Base-by-base conservation (phyloP, 92 coral and sea anemone species). In the Epizoanthus ramosus region DNA sequence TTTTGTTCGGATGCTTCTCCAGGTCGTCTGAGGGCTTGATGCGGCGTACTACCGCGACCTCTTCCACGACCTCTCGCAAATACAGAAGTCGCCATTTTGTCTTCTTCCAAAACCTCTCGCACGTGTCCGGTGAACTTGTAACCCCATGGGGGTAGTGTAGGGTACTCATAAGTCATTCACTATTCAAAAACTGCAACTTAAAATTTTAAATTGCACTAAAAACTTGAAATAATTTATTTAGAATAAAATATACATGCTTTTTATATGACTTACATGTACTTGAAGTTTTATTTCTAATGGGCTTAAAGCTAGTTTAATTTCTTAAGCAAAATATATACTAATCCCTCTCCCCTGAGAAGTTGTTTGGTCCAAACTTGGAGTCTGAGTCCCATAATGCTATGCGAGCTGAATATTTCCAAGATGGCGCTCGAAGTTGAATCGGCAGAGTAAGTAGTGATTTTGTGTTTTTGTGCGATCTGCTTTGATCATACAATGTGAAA, bases 381-480 rank as follows among this genome's bases (percentile, higher is more conserved):
- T 80, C 37, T 67, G 9, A 19, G 15, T 16, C 75, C 65, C 75
- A 67, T 61, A 66, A 16, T 80, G 63, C 85, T 69, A 50, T 67
- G 85, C 63, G 47, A 31, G 68, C 63, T 61, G 43, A 35, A 74
- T 50, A 69, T 63, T 88, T 89, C 76, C 98, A 97, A 97, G 95
- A 97, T 97, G 99, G 95, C 99, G 98, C 95, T 97, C 70, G 99
- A 97, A 94, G 99, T 97, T 63, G 99, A 97, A 85, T 94, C 98
- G 57, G 98, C 98, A 28, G 99, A 97, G 99, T 97, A 75, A 94
- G 99, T 89, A 8, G 43, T 13, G 19, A 75, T 72, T 39, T 24
- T 71, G 6, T 12, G 25, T 70, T 84, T 59, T 69, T 14, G n/a
- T n/a, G 35, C 45, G 21, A 16, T 28, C 57, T 60, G 8, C 6